Evolutionary conservation across 2,113 vertebrate genomes (phyloP), one percentile per base, ranked within the genome.

Genomic region (Megaleporinus macrocephalus): DNA sequence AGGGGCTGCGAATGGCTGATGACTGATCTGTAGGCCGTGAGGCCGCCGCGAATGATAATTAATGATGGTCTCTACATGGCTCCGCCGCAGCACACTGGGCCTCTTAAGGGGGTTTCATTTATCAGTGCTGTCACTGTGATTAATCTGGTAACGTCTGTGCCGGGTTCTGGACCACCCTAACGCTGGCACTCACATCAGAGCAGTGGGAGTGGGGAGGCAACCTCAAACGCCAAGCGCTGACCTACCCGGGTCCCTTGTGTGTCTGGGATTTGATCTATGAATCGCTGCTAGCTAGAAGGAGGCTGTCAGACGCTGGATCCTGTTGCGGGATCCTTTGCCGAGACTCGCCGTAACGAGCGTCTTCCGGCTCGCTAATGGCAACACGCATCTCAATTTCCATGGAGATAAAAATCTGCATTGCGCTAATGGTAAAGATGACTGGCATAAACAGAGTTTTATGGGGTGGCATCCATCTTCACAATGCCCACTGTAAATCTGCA

Each of bases 41-140:
- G 71, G 66, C 71, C 71, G 61, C 63, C 29, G 22, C 79, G 82
- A 87, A 88, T 87, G 71, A 86, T 86, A 81, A 87, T 86, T 81
- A 87, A 86, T 86, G 84, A 73, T 16, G 30, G 29, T 80, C 80
- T 84, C 85, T 69, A 53, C 75, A 65, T 70, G 27, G 62, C 57
- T 77, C 85, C 61, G 61, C 72, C 78, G 76, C 24, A 26, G 85
- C 55, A 63, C 72, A 55, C 83, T 79, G 78, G 73, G 74, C 15
- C 76, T 83, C 70, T 79, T 14, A n/a, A 57, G 69, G 61, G 36
- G 66, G 27, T 27, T 76, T 76, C 75, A 87, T 89, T 87, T 68
- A 88, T 89, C 88, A 89, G 72, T 7, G n/a, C 20, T 76, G 84
- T 72, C 87, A 76, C 36, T 20, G 61, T 79, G 86, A 89, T 80